These are phyloP conservation scores for Morus bassanus DNA, from an alignment of 2,797 vertebrate species.

Conservation along the genomic window DNA sequence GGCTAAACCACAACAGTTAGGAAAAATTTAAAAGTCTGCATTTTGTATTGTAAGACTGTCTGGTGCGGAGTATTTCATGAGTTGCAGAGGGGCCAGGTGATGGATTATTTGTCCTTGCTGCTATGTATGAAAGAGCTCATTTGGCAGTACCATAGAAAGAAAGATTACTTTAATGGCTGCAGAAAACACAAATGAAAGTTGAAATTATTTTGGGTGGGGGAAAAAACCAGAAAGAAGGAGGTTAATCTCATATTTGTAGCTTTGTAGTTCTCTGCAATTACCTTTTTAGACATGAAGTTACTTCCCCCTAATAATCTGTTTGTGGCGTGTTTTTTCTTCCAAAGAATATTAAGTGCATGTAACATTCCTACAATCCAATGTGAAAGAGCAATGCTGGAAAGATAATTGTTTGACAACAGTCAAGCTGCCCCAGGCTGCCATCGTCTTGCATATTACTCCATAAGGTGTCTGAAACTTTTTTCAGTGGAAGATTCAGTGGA, in stretches of 20 bases:
- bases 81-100: not conserved
- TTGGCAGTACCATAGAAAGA: not conserved
- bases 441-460: not conserved
- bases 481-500: not conserved
- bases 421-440: not conserved
- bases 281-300: not conserved
- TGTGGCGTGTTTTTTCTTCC: not conserved
- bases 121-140: not conserved
- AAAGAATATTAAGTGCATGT: not conserved
- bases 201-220: not conserved
- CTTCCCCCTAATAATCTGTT: conserved; percentile 1
- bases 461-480: not conserved
- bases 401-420: not conserved
- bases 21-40: not conserved
- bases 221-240: not conserved
- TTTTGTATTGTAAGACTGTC: not conserved
- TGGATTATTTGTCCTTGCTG: conserved; percentile 5
- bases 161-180: conserved; percentile 20
- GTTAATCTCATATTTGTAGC: not conserved
- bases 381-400: conserved; percentile 6
- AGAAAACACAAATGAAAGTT: conserved; percentile 5
- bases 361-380: not conserved
- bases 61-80: not conserved
- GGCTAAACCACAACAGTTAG: too few relatives aligned
- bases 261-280: not conserved